A percentile compares a stretch with the other conserved stretches of the same genome.
Conservation (phyloP, 2,888 invertebrate genomes). For the Lucinisca nassula region DNA sequence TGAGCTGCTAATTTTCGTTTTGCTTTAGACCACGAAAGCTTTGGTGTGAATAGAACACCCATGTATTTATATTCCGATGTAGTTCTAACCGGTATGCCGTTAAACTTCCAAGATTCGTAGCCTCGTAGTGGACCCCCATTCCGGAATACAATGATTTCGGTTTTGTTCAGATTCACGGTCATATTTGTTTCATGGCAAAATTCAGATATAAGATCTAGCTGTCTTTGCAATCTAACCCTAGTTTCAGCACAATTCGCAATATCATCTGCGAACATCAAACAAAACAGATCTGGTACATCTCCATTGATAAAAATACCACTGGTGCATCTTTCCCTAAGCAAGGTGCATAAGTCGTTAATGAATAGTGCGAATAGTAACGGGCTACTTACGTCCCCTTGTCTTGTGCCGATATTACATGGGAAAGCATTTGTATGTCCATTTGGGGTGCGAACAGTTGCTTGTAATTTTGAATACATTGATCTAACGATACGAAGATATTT, state of each 20-base stretch:
- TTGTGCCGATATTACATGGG: slow-evolving; percentile 13
- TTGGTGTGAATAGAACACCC: slow-evolving; percentile 22
- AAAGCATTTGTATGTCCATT: neutral
- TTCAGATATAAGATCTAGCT: slow-evolving; percentile 1
- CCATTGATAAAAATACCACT: neutral
- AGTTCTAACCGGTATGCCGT: neutral
- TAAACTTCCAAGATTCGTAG: slow-evolving; percentile 15
- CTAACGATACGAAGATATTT: slow-evolving; percentile 27
- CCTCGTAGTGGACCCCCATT: slow-evolving; percentile 1
- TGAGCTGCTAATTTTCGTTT: neutral
- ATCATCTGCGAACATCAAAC: slow-evolving; percentile 26
- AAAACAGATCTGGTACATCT: slow-evolving; percentile 17
- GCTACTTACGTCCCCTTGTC: slow-evolving; percentile 17
- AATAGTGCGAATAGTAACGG: slow-evolving; percentile 14
- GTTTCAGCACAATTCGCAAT: slow-evolving; percentile 31
- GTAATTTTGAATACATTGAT: slow-evolving; percentile 31
- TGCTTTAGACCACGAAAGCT: slow-evolving; percentile 17
- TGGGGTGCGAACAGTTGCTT: slow-evolving; percentile 16
- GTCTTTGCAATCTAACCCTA: neutral
- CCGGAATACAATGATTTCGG: slow-evolving; percentile 17
- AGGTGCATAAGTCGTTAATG: slow-evolving; percentile 7
- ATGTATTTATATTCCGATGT: slow-evolving; percentile 18
- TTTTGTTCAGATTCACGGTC: slow-evolving; percentile 1
- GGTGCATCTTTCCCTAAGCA: neutral
- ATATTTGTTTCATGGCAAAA: neutral